phyloP scores from a whole-genome alignment of 2,888 invertebrate species.

The Drosophila paracracens region DNA sequence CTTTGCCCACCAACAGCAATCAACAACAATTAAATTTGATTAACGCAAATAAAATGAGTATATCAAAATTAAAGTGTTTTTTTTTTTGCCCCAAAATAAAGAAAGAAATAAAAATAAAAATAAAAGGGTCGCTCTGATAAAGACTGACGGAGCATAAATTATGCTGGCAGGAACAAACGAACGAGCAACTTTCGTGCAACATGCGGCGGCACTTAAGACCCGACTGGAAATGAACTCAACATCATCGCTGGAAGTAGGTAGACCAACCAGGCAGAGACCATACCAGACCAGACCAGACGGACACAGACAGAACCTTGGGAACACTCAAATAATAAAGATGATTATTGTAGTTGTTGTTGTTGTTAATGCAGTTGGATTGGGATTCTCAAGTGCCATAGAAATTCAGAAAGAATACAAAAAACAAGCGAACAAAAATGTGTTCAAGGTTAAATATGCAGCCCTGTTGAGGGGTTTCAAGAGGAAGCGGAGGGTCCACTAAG shows the following conservation, averaged over 20 bases:
- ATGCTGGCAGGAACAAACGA: conserved; percentile 53
- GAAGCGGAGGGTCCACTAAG: background rate
- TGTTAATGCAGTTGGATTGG: conserved; percentile 3
- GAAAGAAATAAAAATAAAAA: conserved; percentile 13
- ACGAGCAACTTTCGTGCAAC: conserved; percentile 4
- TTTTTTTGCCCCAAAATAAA: conserved; percentile 17
- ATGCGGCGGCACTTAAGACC: conserved; percentile 37
- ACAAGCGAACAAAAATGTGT: background rate
- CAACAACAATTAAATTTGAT: conserved; percentile 73
- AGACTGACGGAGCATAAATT: conserved; percentile 62
- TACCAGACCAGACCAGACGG: conserved; percentile 12
- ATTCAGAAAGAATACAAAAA: conserved; percentile 17
- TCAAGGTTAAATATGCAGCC: conserved; percentile 28
- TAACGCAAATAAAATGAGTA: conserved; percentile 38
- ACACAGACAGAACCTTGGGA: conserved; percentile 53
- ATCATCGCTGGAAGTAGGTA: conserved; percentile 54
- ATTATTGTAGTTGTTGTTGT: background rate
- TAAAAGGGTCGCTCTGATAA: conserved; percentile 45
- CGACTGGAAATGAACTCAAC: background rate
- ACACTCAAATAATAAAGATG: conserved; percentile 27
- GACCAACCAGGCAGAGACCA: background rate
- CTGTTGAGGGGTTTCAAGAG: background rate
- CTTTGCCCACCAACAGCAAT: conserved; percentile 36
- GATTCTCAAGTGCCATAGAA: conserved; percentile 35
- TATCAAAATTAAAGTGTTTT: conserved; percentile 46